Conservation (phyloP, 2,797 vertebrate species). For the Neosalanx taihuensis region DNA sequence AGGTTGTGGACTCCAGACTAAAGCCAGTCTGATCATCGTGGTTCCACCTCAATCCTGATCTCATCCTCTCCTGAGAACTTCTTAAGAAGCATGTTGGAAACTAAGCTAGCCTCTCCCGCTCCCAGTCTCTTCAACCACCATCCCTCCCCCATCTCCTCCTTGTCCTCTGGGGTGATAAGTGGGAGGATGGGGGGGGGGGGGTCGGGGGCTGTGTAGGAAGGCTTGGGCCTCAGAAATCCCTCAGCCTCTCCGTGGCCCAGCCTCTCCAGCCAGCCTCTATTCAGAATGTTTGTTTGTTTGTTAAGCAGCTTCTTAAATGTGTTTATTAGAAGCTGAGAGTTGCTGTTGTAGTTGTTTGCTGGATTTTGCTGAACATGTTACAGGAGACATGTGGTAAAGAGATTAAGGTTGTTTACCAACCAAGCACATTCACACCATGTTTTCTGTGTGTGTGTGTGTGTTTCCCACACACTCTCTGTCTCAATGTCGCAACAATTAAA, state of each 20-base stretch:
- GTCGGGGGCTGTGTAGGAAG: constrained; percentile 56
- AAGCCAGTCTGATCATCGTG: constrained; percentile 45
- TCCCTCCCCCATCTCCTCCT: constrained; percentile 5
- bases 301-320: background rate
- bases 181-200: constrained; percentile 41
- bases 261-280: too few species aligned
- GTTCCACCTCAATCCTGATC: constrained; percentile 50
- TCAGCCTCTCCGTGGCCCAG: too few species aligned
- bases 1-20: background rate
- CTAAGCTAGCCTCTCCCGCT: constrained; percentile 5
- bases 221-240: constrained; percentile 13
- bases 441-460: too few species aligned
- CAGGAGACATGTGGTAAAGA: background rate
- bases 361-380: background rate
- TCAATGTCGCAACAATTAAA: too few species aligned
- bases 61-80: constrained; percentile 42
- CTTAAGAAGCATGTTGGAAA: constrained; percentile 68
- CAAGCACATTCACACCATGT: constrained; percentile 14
- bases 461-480: too few species aligned
- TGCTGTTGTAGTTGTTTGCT: background rate
- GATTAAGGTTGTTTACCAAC: constrained; percentile 45
- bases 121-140: background rate
- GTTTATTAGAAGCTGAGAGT: background rate
- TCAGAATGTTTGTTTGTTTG: background rate
- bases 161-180: constrained; percentile 61